A percentile compares a stretch with the other conserved stretches of the same genome.
Evolutionary conservation across 1,140 invertebrate genomes (phyloP).

Genomic region (Bombus polaris): DNA sequence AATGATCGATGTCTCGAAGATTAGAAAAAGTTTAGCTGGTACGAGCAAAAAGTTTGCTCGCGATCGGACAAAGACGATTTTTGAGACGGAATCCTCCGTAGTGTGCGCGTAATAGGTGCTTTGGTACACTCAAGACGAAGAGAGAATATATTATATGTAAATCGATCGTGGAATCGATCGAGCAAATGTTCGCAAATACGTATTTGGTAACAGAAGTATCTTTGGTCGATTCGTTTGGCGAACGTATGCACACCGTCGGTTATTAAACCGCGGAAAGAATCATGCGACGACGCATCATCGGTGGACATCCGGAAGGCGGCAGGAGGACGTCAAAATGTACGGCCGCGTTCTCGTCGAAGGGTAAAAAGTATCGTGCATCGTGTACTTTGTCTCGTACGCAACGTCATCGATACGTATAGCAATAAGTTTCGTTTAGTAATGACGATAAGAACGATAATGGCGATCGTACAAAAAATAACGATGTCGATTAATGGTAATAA

Average conservation of each 20-base stretch:
- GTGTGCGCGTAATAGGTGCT: slow-evolving; percentile 18
- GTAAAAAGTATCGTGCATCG: background rate
- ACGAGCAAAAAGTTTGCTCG: background rate
- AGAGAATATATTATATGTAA: background rate
- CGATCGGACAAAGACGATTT: background rate
- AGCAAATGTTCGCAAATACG: slow-evolving; percentile 12
- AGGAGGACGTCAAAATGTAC: slow-evolving; percentile 24
- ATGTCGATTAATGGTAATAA: slow-evolving; percentile 48
- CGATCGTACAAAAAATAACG: slow-evolving; percentile 67
- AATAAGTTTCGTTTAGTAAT: background rate
- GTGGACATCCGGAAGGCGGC: slow-evolving; percentile 24
- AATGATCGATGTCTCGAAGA: background rate
- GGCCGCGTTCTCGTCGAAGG: background rate
- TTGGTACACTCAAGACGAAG: background rate
- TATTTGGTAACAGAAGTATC: background rate
- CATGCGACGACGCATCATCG: slow-evolving; percentile 20
- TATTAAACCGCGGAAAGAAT: background rate
- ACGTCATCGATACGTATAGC: background rate
- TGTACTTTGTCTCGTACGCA: background rate
- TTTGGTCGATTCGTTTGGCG: slow-evolving; percentile 5
- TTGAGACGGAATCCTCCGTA: slow-evolving; percentile 10
- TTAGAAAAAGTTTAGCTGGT: too few species aligned
- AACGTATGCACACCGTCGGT: background rate
- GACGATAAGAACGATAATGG: slow-evolving; percentile 38
- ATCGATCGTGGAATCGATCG: background rate